Percentiles rank a stretch among this genome's conserved stretches.
These are phyloP conservation scores for Paguma larvata DNA, from an alignment of 2,797 vertebrate genomes.

Conservation along the genomic window DNA sequence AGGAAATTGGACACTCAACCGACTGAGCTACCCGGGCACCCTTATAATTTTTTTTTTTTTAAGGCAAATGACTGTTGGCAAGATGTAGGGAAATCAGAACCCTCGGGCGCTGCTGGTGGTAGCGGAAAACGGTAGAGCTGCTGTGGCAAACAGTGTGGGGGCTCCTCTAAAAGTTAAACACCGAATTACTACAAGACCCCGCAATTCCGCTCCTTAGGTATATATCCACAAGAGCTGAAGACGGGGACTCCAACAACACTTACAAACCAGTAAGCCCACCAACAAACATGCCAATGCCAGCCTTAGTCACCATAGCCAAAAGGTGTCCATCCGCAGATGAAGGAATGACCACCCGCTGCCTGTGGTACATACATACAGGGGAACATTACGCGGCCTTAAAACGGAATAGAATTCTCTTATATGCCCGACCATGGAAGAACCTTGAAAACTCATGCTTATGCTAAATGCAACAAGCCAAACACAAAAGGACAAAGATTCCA, in stretches of 20 bases:
- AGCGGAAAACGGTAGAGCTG: neutral
- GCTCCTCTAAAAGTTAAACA: neutral
- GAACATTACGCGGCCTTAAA: neutral
- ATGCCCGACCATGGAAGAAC: neutral
- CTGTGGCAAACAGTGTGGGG: neutral
- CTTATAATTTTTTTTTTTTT: neutral
- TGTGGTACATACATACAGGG: neutral
- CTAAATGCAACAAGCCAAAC: neutral
- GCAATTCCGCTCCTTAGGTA: neutral
- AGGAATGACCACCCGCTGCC: neutral
- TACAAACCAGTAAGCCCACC: neutral
- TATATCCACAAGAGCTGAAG: neutral
- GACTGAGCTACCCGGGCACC: neutral
- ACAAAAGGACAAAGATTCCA: neutral
- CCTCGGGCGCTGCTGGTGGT: neutral
- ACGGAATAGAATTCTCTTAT: neutral
- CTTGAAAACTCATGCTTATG: neutral
- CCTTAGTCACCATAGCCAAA: neutral
- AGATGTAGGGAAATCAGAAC: neutral
- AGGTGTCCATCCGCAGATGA: neutral
- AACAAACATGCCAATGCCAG: neutral
- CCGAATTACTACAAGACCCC: neutral
- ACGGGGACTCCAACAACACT: neutral
- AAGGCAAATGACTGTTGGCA: neutral
- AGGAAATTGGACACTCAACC: neutral